Evolutionary conservation across 2,113 vertebrate species (phyloP).

Genomic region (Brienomyrus brachyistius): DNA sequence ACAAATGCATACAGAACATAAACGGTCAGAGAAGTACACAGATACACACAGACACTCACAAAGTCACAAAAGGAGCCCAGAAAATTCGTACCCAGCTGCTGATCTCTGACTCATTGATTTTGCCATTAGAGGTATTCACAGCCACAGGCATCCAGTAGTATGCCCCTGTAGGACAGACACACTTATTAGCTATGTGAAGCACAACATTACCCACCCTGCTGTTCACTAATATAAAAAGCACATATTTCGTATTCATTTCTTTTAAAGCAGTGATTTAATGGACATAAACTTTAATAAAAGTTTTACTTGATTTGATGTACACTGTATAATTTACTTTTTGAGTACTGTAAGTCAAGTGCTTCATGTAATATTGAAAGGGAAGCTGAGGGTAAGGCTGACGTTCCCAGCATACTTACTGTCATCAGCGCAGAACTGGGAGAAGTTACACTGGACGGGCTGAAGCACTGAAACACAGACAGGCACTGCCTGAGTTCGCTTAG

Average conservation of each 20-base stretch:
- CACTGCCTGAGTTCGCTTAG: background rate
- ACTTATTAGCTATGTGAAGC: background rate
- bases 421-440: background rate
- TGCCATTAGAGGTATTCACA: background rate
- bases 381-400: background rate
- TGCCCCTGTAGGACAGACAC: slow-evolving; percentile 36
- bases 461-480: background rate
- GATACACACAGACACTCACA: background rate
- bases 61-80: background rate
- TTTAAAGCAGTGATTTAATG: background rate
- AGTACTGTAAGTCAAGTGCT: background rate
- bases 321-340: background rate
- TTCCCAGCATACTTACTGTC: background rate
- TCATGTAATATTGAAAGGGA: background rate
- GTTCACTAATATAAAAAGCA: background rate
- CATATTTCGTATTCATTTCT: background rate
- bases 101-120: slow-evolving; percentile 20
- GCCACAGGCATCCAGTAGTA: slow-evolving; percentile 49
- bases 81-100: slow-evolving; percentile 37
- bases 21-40: background rate
- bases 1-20: background rate
- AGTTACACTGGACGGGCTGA: background rate
- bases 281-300: background rate
- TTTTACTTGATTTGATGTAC: background rate
- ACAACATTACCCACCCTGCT: background rate